phyloP scores from a whole-genome alignment of 2,113 vertebrate genomes.

The Oreotrochilus melanogaster region DNA sequence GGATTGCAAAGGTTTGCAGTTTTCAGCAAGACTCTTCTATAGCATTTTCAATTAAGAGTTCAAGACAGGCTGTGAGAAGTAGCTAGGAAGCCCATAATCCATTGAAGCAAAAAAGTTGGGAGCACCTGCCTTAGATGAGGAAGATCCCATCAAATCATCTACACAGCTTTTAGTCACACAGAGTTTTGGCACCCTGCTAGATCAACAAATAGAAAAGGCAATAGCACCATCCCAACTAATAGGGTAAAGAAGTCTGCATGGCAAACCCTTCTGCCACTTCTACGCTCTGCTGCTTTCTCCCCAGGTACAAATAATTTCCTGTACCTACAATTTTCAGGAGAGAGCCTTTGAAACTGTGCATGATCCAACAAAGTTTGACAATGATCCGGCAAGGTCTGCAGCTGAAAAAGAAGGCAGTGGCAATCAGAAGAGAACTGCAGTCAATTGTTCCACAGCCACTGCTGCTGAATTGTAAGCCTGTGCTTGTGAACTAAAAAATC shows the following conservation, averaged over 20 bases:
- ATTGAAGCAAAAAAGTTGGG: not conserved
- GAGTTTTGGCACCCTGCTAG: slow-evolving; percentile 19
- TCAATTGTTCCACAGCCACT: slow-evolving; percentile 63
- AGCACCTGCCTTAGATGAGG: not conserved
- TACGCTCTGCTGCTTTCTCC: not conserved
- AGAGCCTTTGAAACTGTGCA: not conserved
- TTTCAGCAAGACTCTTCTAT: not conserved
- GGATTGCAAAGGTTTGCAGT: not conserved
- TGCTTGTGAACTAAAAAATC: slow-evolving; percentile 79
- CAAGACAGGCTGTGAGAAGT: not conserved
- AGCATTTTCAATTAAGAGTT: not conserved
- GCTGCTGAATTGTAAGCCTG: slow-evolving; percentile 68
- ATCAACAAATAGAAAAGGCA: slow-evolving; percentile 24
- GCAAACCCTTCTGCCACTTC: not conserved
- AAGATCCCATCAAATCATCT: not conserved
- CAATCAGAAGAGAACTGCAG: slow-evolving; percentile 46
- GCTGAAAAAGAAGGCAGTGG: slow-evolving; percentile 52
- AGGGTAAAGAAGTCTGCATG: not conserved
- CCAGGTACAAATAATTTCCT: slow-evolving; percentile 18
- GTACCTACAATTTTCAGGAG: slow-evolving; percentile 39
- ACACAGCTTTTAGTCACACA: not conserved
- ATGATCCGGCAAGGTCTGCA: not conserved
- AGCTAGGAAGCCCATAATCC: rapidly evolving
- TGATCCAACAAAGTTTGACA: not conserved
- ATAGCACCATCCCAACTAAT: not conserved